Percentiles rank a stretch among this genome's conserved stretches.
These are phyloP conservation scores for Nicator chloris DNA, from an alignment of 2,113 vertebrate genomes.

Conservation along the genomic window DNA sequence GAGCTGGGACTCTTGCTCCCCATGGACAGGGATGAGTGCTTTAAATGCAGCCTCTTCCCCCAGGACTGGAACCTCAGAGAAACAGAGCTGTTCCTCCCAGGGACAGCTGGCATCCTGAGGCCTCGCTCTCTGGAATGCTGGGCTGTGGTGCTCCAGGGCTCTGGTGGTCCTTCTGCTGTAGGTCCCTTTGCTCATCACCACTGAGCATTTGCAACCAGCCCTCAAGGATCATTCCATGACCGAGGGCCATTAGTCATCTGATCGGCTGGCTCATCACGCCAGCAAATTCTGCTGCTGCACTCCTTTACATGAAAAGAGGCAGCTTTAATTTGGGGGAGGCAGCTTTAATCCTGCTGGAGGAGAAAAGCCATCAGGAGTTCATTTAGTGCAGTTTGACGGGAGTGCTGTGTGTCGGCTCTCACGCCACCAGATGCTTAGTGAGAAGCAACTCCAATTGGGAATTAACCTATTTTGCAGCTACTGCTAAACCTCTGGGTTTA, in stretches of 20 bases:
- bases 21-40: neutral
- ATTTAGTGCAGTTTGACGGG: neutral
- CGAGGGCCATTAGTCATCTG: rapidly evolving
- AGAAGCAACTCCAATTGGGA: neutral
- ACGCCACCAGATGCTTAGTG: neutral
- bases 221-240: neutral
- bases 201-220: neutral
- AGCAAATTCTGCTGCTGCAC: neutral
- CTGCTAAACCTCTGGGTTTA: neutral
- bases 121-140: neutral
- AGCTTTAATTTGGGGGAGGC: neutral
- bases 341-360: neutral
- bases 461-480: neutral
- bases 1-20: rapidly evolving
- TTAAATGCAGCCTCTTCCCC: neutral
- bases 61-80: neutral
- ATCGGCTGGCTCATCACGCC: neutral
- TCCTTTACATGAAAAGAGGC: neutral
- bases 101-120: neutral
- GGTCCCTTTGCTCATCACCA: rapidly evolving
- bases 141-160: rapidly evolving
- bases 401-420: neutral
- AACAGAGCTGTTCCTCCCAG: neutral
- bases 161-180: neutral
- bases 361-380: neutral